phyloP scores from a whole-genome alignment of 2,888 invertebrate species.

The Amblyteles armatorius region DNA sequence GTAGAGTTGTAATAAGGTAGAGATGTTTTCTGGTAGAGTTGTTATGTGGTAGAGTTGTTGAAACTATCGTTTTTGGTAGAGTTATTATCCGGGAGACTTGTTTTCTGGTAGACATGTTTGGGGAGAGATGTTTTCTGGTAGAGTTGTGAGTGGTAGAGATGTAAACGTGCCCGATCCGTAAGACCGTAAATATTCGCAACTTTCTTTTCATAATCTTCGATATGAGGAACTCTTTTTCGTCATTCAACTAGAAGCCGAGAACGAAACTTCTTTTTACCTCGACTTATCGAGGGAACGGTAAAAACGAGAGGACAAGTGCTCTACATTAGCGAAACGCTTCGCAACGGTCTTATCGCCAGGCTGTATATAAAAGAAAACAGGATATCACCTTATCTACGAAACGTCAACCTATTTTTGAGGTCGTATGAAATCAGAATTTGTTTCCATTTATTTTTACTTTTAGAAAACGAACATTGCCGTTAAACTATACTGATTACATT shows the following conservation, averaged over 20 bases:
- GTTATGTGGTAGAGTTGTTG: too few relatives aligned
- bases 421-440: background rate
- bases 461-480: background rate
- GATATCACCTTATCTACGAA: background rate
- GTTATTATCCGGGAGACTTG: too few relatives aligned
- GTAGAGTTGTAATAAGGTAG: too few relatives aligned
- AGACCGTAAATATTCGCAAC: conserved; percentile 1
- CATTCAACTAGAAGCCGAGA: background rate
- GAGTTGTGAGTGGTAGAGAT: too few relatives aligned
- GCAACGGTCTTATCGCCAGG: background rate
- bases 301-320: background rate
- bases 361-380: background rate
- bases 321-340: background rate
- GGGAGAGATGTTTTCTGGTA: too few relatives aligned
- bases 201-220: conserved; percentile 13
- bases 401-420: background rate
- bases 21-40: too few relatives aligned
- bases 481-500: background rate
- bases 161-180: background rate
- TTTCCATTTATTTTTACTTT: background rate
- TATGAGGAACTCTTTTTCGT: background rate
- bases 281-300: background rate
- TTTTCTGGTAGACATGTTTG: too few relatives aligned
- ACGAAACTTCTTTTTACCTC: conserved; percentile 21
- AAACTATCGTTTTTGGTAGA: too few relatives aligned